Evolutionary conservation across 35 echinoderm and acorn worm genomes (phyloP).

Genomic region (Heliocidaris erythrogramma): DNA sequence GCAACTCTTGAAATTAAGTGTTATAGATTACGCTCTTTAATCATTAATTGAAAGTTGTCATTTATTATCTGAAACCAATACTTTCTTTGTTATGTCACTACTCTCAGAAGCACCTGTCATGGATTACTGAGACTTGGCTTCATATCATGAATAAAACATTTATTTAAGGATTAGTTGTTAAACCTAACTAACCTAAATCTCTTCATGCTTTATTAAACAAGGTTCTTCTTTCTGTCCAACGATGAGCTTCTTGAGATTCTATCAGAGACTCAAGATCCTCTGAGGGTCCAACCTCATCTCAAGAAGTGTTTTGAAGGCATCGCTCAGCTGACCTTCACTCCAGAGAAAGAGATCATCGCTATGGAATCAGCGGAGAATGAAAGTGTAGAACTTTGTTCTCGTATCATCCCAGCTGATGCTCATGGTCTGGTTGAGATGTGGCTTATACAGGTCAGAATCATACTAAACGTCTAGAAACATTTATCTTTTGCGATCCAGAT

Average conservation of each 20-base stretch:
- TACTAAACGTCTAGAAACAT: neutral
- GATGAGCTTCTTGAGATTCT: slow-evolving; percentile 96
- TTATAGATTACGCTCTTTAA: too few relatives aligned
- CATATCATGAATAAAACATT: too few relatives aligned
- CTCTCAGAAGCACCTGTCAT: neutral
- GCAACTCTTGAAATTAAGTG: too few relatives aligned
- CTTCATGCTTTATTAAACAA: slow-evolving; percentile 18
- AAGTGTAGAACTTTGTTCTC: slow-evolving; percentile 71
- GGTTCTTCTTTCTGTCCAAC: slow-evolving; percentile 98
- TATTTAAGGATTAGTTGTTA: too few relatives aligned
- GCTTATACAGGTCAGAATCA: slow-evolving; percentile 86
- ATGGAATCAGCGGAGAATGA: slow-evolving; percentile 99
- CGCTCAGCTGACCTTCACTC: slow-evolving; percentile 87
- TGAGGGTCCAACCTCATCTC: slow-evolving; percentile 95
- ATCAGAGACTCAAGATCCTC: slow-evolving; percentile 97
- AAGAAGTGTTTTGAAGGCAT: slow-evolving; percentile 99
- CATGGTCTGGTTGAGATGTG: slow-evolving; percentile 95
- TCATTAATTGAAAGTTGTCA: too few relatives aligned
- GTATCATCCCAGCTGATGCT: slow-evolving; percentile 92
- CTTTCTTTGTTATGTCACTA: neutral
- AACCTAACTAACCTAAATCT: too few relatives aligned
- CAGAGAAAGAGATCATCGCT: slow-evolving; percentile 89
- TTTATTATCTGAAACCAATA: neutral
- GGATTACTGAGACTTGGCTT: too few relatives aligned
- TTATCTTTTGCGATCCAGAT: neutral